Percentiles rank a stretch among this genome's conserved stretches.
Conservation (phyloP, 53 echinoderm and acorn worm species). For the Actinopyga echinites region DNA sequence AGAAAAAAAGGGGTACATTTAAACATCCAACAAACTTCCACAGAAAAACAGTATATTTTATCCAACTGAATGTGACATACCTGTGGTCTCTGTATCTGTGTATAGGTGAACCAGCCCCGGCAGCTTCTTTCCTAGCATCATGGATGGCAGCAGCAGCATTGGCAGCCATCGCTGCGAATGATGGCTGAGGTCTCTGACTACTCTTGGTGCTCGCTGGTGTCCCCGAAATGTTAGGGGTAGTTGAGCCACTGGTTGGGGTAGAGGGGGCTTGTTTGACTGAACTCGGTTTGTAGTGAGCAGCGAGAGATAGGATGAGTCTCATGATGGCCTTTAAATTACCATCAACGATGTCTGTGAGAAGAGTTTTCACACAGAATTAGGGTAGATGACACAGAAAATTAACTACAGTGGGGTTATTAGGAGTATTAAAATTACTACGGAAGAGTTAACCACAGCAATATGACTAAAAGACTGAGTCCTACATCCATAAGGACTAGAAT, state of each 20-base stretch:
- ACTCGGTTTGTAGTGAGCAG: conserved; percentile 98
- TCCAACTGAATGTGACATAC: too few relatives aligned
- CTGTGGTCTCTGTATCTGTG: conserved; percentile 78
- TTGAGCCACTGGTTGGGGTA: conserved; percentile 37
- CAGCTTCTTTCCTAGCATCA: conserved; percentile 90
- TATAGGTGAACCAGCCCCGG: conserved; percentile 79
- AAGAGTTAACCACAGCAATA: too few relatives aligned
- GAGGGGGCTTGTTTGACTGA: conserved; percentile 85
- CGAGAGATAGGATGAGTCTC: conserved; percentile 93
- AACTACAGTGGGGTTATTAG: neutral
- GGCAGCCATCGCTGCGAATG: conserved; percentile 94
- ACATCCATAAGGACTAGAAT: neutral
- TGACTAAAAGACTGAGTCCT: neutral
- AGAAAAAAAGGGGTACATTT: too few relatives aligned
- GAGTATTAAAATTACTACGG: neutral
- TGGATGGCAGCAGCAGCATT: conserved; percentile 90
- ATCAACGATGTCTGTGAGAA: conserved; percentile 83
- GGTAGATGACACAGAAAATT: neutral
- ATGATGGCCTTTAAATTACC: conserved; percentile 96
- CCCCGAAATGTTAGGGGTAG: conserved; percentile 46
- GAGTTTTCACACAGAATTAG: neutral
- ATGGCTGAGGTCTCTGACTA: conserved; percentile 64
- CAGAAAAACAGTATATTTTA: too few relatives aligned
- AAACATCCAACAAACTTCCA: too few relatives aligned
- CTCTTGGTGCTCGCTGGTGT: conserved; percentile 48